A percentile compares a stretch with the other conserved stretches of the same genome.
Conservation (phyloP, 30 jellyfish, hydroid and myxozoan genomes). For the Clytia hemisphaerica region DNA sequence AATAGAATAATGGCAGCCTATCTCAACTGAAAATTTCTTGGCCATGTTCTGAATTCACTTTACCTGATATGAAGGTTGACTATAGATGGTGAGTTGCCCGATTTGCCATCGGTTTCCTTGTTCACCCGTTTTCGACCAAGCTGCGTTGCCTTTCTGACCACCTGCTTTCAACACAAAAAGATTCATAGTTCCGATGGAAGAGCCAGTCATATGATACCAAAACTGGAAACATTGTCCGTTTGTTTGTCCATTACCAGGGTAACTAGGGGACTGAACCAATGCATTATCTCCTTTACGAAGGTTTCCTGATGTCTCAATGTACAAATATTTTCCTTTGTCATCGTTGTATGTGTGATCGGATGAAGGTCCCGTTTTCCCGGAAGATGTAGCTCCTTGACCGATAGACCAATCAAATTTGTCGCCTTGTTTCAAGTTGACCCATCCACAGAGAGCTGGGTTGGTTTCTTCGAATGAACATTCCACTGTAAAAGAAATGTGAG, state of each 20-base stretch:
- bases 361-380: slow-evolving; percentile 80
- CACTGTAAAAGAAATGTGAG: slow-evolving; percentile 50
- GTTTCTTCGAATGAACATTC: slow-evolving; percentile 94
- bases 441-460: slow-evolving; percentile 84
- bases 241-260: slow-evolving; percentile 67
- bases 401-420: slow-evolving; percentile 83
- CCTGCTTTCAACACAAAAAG: slow-evolving; percentile 43
- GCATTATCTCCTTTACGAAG: slow-evolving; percentile 50
- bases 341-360: slow-evolving; percentile 86
- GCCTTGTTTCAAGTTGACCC: slow-evolving; percentile 58
- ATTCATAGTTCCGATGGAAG: slow-evolving; percentile 57
- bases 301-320: slow-evolving; percentile 76
- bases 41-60: neutral
- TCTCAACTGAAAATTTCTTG: neutral
- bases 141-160: slow-evolving; percentile 17
- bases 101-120: slow-evolving; percentile 88
- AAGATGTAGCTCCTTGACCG: slow-evolving; percentile 72
- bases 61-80: slow-evolving; percentile 46
- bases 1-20: neutral
- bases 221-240: slow-evolving; percentile 86
- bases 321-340: slow-evolving; percentile 81
- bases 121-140: slow-evolving; percentile 44
- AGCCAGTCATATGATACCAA: slow-evolving; percentile 92
- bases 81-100: slow-evolving; percentile 65
- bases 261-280: slow-evolving; percentile 51